A percentile compares a stretch with the other conserved stretches of the same genome.
These are phyloP conservation scores for Hexactinellida sp. DNA, from an alignment of 37 sponge, comb jelly and placozoan genomes.

Conservation along the genomic window DNA sequence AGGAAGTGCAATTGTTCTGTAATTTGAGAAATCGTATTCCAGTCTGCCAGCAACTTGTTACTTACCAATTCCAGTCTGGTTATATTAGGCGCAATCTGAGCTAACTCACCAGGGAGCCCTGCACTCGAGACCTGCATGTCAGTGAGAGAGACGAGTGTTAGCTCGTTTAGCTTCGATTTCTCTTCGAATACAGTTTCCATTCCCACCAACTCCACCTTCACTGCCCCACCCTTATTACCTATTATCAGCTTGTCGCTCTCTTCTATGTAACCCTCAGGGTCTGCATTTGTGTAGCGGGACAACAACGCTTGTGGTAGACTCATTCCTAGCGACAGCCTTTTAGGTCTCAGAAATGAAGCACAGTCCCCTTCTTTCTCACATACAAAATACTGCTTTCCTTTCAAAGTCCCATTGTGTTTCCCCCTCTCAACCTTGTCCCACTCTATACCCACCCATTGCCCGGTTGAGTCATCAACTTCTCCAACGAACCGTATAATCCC, in stretches of 20 bases:
- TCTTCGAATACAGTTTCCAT: slow-evolving; percentile 34
- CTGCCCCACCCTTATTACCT: neutral
- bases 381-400: slow-evolving; percentile 64
- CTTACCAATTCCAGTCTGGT: neutral
- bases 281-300: neutral
- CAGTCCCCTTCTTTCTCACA: slow-evolving; percentile 48
- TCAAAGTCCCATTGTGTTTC: slow-evolving; percentile 73
- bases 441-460: slow-evolving; percentile 84
- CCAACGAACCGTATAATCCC: neutral
- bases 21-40: neutral
- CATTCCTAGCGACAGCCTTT: slow-evolving; percentile 40
- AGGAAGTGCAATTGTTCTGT: neutral
- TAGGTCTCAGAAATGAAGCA: slow-evolving; percentile 72
- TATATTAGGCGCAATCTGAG: slow-evolving; percentile 29
- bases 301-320: slow-evolving; percentile 43
- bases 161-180: slow-evolving; percentile 42
- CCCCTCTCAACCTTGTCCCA: slow-evolving; percentile 83
- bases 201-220: slow-evolving; percentile 55
- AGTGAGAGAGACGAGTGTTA: slow-evolving; percentile 34
- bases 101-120: slow-evolving; percentile 28
- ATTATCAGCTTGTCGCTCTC: slow-evolving; percentile 23
- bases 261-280: neutral
- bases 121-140: slow-evolving; percentile 41
- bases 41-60: neutral
- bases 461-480: slow-evolving; percentile 14